Evolutionary conservation across 2,888 invertebrate species (phyloP), one percentile per base, ranked within the genome.

Genomic region (Melieria crassipennis): DNA sequence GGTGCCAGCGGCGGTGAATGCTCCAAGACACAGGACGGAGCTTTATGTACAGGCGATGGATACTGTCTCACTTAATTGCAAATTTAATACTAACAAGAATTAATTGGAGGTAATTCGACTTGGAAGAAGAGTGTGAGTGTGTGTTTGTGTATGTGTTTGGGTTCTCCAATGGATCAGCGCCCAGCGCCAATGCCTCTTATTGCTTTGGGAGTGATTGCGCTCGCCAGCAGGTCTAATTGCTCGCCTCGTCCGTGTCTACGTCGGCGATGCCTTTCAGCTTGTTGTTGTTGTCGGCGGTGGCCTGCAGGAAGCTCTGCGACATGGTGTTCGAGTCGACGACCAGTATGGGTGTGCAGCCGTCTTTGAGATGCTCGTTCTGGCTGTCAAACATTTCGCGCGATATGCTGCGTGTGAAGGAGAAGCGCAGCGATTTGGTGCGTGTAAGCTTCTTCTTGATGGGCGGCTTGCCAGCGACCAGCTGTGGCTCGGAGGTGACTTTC

Each of bases 341-440:
- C 70, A 87, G 77, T 62, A 87, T 87, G 0, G 87, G 87, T 42
- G 87, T 87, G 66, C 87, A 86, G 9, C 87, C 87, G 76, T 87
- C 87, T 75, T 84, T 86, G 16, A 87, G 83, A 74, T 86, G 85
- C 57, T 84, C 85, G 72, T 82, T 82, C 74, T 87, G 87, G 46
- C 82, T 84, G 73, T 87, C 86, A 79, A 84, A 88, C 50, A 86
- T 83, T 73, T 87, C 87, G 30, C 83, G 79, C 4, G 88, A 87
- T 68, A 88, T 87, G 74, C 87, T 87, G 78, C 87, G 84, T 56
- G 87, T 87, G 71, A 87, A 87, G 57, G 87, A 87, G 80, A 87
- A 87, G 11, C 87, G 84, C 72, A 85, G 71, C 0, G 87, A 87
- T 73, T 85, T 85, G 72, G 84, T 85, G 42, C 87, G 80, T n/a